Evolutionary conservation across 2,888 invertebrate species (phyloP), one percentile per base, ranked within the genome.

Genomic region (Neoascia interrupta): DNA sequence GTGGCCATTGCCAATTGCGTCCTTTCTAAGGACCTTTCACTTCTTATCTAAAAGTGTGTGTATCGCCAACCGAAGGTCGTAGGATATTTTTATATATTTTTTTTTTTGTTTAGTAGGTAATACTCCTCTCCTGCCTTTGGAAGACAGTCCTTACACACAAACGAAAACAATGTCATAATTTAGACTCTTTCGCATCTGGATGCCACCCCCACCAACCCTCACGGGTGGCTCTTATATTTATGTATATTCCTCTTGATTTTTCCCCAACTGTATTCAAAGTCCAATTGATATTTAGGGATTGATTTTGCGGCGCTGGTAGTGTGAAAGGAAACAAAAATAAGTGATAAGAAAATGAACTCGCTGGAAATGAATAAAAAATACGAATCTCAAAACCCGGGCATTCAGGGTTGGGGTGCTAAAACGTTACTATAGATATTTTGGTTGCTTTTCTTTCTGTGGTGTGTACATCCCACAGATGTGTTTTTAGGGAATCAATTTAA

Each of bases 111-210:
- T n/a, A n/a, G n/a, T n/a, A n/a, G n/a, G n/a, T n/a, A n/a, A n/a
- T n/a, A n/a, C n/a, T n/a, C n/a, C n/a, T n/a, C n/a, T n/a, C n/a
- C n/a, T 54, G 36, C 6, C 26, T 31, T 2, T 31, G 2, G n/a
- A n/a, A n/a, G n/a, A 36, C 23, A 34, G 37, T 28, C 16, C 26
- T 21, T 15, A 49, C 13, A 28, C 10, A 36, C 28, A 54, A 64
- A 70, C 58, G 81, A 83, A 83, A 83, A 83, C 83, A 83, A 83
- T 83, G 74, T 83, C 82, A 81, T 70, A 72, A 73, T 73, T 63
- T 68, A 64, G 70, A 73, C 28, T 39, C 53, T 64, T 56, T 63
- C 47, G 39, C 56, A 58, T 51, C 43, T 49, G 26, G n/a, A n/a
- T n/a, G n/a, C n/a, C n/a, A n/a, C 47, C 39, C 28, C 45, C 15